A percentile compares a stretch with the other conserved stretches of the same genome.
Conservation (phyloP, 2,797 vertebrate genomes). For the Pogonophryne albipinna region DNA sequence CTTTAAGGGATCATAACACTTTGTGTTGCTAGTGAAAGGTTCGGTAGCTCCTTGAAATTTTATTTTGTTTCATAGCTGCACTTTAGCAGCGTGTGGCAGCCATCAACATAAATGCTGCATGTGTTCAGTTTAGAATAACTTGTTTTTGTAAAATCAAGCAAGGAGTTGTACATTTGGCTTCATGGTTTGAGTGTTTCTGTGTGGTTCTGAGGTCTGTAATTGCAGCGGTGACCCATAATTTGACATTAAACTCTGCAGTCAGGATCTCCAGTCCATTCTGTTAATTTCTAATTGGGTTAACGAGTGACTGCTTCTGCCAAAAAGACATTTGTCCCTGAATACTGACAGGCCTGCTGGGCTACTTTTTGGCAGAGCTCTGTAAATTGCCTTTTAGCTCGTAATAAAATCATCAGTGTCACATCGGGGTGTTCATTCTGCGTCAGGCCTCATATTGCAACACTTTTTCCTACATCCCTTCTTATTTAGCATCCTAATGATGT, state of each 20-base stretch:
- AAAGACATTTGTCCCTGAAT: slow-evolving; percentile 34
- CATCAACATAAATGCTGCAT: background rate
- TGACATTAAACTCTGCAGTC: slow-evolving; percentile 46
- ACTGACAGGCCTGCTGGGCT: slow-evolving; percentile 30
- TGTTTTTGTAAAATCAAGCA: background rate
- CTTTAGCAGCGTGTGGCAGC: background rate
- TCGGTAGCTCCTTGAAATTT: background rate
- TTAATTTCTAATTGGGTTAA: slow-evolving; percentile 61
- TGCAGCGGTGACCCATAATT: slow-evolving; percentile 26
- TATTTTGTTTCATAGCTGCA: background rate
- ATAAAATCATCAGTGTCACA: slow-evolving; percentile 55
- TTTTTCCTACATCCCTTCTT: slow-evolving; percentile 34
- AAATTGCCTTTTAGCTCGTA: slow-evolving; percentile 49
- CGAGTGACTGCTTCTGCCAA: slow-evolving; percentile 36
- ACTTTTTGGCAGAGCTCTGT: slow-evolving; percentile 51
- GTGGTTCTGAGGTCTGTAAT: background rate
- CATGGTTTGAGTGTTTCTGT: background rate
- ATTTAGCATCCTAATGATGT: slow-evolving; percentile 50
- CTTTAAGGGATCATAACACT: background rate
- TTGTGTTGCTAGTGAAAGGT: background rate
- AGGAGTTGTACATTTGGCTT: background rate
- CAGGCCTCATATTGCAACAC: slow-evolving; percentile 58
- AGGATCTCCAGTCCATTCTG: slow-evolving; percentile 37
- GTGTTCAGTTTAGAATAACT: background rate
- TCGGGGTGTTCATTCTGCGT: slow-evolving; percentile 45